Conservation (phyloP, 2,797 vertebrate species). For the Phoeniculus purpureus region DNA sequence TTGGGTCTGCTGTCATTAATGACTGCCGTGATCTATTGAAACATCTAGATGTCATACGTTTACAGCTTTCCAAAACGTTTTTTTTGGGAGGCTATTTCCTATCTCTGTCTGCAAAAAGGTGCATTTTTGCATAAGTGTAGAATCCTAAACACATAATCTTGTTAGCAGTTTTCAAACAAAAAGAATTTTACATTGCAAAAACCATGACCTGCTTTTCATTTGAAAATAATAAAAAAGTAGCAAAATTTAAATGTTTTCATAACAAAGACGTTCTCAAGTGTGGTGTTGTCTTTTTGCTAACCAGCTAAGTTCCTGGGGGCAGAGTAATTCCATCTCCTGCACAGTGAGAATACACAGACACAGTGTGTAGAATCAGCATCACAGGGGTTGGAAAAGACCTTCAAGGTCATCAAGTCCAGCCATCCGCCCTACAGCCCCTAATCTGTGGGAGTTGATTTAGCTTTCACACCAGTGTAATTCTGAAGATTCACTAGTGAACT, state of each 20-base stretch:
- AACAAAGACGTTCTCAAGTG: not conserved
- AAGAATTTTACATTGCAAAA: not conserved
- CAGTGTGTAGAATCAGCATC: no score
- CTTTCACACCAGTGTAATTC: not conserved
- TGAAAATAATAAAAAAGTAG: not conserved
- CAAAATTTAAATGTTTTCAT: not conserved
- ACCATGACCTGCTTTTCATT: not conserved
- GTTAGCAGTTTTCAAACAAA: not conserved
- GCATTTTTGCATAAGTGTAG: not conserved
- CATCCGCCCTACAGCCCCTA: no score
- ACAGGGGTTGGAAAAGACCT: no score
- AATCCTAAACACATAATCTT: not conserved
- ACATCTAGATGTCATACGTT: not conserved
- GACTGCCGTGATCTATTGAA: not conserved
- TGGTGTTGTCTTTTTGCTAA: not conserved
- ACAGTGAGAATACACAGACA: not conserved
- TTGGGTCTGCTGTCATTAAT: not conserved
- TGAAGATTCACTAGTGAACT: accelerated
- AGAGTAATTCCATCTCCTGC: not conserved
- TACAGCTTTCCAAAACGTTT: not conserved
- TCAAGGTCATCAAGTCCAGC: no score
- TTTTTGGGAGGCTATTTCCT: not conserved
- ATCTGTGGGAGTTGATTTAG: not conserved
- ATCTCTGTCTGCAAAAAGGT: not conserved
- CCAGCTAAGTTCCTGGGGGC: not conserved